Evolutionary conservation across 64 coral and sea anemone genomes (phyloP), one percentile per base, ranked within the genome.

Genomic region (Hydrozoanthus tunicans): DNA sequence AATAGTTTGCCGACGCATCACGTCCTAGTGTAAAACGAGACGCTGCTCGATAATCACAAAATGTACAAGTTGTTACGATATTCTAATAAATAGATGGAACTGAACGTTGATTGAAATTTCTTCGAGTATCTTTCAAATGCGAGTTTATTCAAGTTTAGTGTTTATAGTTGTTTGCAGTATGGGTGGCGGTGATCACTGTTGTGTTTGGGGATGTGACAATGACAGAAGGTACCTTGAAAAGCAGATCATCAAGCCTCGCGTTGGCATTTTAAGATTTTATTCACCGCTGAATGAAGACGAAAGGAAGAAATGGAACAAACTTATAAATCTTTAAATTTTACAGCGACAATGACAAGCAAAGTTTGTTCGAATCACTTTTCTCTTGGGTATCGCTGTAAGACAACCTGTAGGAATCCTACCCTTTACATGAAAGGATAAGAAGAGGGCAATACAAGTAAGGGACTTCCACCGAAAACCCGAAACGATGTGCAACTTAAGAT

Each of bases 221-320:
- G 79, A 81, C 59, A 26, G 79, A 59, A 81, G 79, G 55, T 20
- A 83, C 12, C 80, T 26, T 64, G 80, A 66, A 51, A 64, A 51
- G 59, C 57, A 61, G 15, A 66, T 66, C 61, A 83, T 53, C 3
- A 53, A 66, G 17, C 62, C 80, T 67, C 62, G 54, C 59, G 62
- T 83, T 12, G 80, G 80, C 27, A 32, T 83, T 83, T 14, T 83
- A 51, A 83, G 59, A 83, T 83, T 61, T 61, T 83, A 83, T 83
- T 83, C 32, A 66, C 80, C 80, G 26, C 59, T 83, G 80, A 17
- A 83, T 61, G 60, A 83, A 83, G 53, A 83, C 2, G 61, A 66
- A 65, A 66, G 24, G 66, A 83, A 83, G 4, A 66, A 32, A 54
- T 83, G 80, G 62, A 51, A 64, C 80, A 83, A 83, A 83, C 62